These are phyloP conservation scores for Fragum fragum DNA, from an alignment of 2,888 invertebrate genomes.

Conservation along the genomic window DNA sequence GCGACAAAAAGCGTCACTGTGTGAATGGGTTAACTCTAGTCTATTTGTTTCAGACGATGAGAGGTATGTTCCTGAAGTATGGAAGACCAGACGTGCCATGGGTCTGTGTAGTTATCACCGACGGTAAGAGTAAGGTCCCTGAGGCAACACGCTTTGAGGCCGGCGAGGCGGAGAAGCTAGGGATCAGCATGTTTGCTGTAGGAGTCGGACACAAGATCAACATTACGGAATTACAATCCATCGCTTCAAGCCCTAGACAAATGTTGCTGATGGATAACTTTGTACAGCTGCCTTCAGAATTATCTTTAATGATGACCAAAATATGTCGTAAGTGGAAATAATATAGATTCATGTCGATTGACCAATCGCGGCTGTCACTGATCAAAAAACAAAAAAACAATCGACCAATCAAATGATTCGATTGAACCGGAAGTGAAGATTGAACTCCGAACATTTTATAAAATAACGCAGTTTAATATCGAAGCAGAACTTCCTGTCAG, in stretches of 20 bases:
- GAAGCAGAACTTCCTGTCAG: too few relatives aligned
- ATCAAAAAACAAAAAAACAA: too few relatives aligned
- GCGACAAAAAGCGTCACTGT: too few relatives aligned
- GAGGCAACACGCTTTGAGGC: conserved; percentile 83
- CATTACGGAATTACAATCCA: conserved; percentile 78
- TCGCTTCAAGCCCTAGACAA: conserved; percentile 73
- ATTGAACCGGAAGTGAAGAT: too few relatives aligned
- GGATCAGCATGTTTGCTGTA: conserved; percentile 85
- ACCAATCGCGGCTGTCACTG: too few relatives aligned
- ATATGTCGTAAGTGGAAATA: conserved; percentile 68
- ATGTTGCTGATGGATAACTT: conserved; percentile 62
- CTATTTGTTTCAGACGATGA: conserved; percentile 70
- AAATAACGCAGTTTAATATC: too few relatives aligned
- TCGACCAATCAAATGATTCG: too few relatives aligned
- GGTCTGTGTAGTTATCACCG: conserved; percentile 86
- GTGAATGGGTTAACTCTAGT: too few relatives aligned
- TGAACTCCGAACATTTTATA: too few relatives aligned
- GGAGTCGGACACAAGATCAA: conserved; percentile 84
- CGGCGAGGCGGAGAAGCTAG: conserved; percentile 80
- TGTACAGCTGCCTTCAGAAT: conserved; percentile 54
- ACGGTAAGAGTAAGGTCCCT: conserved; percentile 84
- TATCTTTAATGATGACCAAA: conserved; percentile 55
- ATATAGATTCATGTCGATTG: too few relatives aligned
- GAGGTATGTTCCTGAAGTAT: conserved; percentile 47
- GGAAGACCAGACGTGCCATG: conserved; percentile 81